Base-by-base conservation (phyloP, 2,797 vertebrate genomes). In the Coilia nasus region DNA sequence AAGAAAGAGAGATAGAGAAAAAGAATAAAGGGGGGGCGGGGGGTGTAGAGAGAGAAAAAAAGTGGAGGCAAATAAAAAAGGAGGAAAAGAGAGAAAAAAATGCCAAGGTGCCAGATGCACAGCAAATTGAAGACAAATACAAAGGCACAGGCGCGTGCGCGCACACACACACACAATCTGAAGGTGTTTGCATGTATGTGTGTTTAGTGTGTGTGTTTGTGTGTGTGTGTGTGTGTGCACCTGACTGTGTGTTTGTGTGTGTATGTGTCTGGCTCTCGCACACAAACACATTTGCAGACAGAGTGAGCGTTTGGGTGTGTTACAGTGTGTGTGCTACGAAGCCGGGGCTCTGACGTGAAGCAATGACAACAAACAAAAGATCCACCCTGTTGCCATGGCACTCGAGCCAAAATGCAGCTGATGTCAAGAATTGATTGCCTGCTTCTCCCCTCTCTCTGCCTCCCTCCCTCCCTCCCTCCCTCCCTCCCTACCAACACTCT, bases 331-430 rank as follows among this genome's bases (percentile, higher is more conserved):
- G 28, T 28, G 62, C 62, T 64, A 64, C 9, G 62, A 28, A 28
- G 28, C 64, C 25, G 12, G 7, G 57, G 28, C 67, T 75, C 67
- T 75, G 67, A 75, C 67, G 67, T 31, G 31, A 31, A 75, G 67
- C 67, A 75, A 28, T 75, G 67, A 75, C 67, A 75, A 75, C 28
- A 75, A 75, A 75, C 67, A 75, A 75, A 75, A 41, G 67, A 75
- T 35, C 67, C 67, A 75, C 67, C 67, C 67, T 35, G 67, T 75
- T 75, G 67, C 67, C 67, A 75, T 75, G 67, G 67, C 31, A 75
- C 67, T 75, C 28, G 14, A 75, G 67, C 67, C 28, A 75, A 75
- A 75, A 75, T 75, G 67, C 67, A 35, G 67, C 67, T 75, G 67
- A 75, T 75, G 67, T 75, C 67, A 75, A 75, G 67, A 3, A 75